A percentile compares a stretch with the other conserved stretches of the same genome.
phyloP scores from a whole-genome alignment of 2,113 vertebrate species.

The Dryoscopus gambensis region DNA sequence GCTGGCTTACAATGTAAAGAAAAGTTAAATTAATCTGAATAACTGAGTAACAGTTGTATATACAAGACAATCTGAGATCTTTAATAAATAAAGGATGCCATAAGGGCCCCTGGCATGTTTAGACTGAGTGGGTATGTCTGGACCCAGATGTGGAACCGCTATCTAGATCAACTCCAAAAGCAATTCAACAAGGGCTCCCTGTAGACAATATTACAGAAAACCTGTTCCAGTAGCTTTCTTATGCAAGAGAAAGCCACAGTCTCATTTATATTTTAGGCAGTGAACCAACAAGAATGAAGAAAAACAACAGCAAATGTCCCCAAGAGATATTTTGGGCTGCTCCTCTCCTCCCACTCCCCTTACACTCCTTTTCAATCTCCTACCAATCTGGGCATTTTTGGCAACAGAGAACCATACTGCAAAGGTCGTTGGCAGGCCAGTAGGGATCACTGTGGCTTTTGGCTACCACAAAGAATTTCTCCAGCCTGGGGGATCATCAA shows the following conservation, averaged over 20 bases:
- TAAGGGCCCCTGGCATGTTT: background rate
- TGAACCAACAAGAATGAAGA: constrained; percentile 6
- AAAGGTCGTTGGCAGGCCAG: background rate
- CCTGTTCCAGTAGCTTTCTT: constrained; percentile 1
- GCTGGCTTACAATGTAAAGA: background rate
- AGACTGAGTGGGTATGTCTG: background rate
- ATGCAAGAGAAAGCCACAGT: constrained; percentile 5
- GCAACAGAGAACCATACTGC: background rate
- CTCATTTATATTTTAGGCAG: constrained; percentile 25
- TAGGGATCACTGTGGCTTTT: background rate
- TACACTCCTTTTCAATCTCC: background rate
- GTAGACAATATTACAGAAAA: background rate
- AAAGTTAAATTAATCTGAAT: background rate
- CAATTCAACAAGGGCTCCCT: background rate
- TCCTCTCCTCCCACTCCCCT: constrained; percentile 1
- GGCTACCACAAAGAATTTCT: background rate
- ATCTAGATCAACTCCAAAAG: background rate
- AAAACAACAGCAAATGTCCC: constrained; percentile 17
- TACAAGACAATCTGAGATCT: background rate
- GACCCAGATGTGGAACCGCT: background rate
- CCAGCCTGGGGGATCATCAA: background rate
- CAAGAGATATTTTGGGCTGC: background rate
- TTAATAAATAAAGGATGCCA: background rate
- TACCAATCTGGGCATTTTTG: background rate
- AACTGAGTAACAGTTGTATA: background rate